Conservation (phyloP, 1,140 invertebrate species). For the Acromyrmex echinatior region DNA sequence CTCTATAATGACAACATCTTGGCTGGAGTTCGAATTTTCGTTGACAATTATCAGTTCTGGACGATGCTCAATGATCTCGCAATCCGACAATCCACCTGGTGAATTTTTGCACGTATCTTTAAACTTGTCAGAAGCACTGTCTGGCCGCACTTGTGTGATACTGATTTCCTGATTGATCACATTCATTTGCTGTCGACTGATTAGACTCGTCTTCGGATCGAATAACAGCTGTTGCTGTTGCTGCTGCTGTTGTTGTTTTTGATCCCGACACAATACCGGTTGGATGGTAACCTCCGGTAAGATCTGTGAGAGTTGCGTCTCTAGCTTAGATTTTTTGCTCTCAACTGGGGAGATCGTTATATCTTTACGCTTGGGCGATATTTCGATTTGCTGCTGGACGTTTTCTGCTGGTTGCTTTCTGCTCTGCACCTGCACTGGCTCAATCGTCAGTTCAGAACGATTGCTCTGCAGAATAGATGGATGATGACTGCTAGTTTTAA, state of each 20-base stretch:
- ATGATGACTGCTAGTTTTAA: slow-evolving; percentile 68
- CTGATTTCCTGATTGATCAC: slow-evolving; percentile 85
- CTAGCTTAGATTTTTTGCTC: slow-evolving; percentile 82
- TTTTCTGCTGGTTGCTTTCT: slow-evolving; percentile 66
- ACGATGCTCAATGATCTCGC: slow-evolving; percentile 84
- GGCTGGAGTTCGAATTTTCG: slow-evolving; percentile 86
- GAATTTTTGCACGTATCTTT: slow-evolving; percentile 79
- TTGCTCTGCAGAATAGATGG: slow-evolving; percentile 67
- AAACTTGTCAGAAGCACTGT: slow-evolving; percentile 74
- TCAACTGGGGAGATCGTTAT: slow-evolving; percentile 81
- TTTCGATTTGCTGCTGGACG: slow-evolving; percentile 70
- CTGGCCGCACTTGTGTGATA: slow-evolving; percentile 82
- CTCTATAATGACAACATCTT: slow-evolving; percentile 86
- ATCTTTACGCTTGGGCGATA: slow-evolving; percentile 82
- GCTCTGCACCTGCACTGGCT: slow-evolving; percentile 73
- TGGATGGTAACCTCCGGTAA: slow-evolving; percentile 85
- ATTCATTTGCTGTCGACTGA: slow-evolving; percentile 84
- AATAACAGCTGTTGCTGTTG: slow-evolving; percentile 75
- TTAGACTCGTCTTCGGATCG: slow-evolving; percentile 80
- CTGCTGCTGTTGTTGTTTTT: slow-evolving; percentile 63
- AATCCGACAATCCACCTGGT: slow-evolving; percentile 79
- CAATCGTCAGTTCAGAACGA: slow-evolving; percentile 81
- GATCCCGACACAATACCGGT: slow-evolving; percentile 77
- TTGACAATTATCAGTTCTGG: slow-evolving; percentile 86
- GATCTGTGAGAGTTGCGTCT: slow-evolving; percentile 82